Evolutionary conservation across 2,113 vertebrate genomes (phyloP), one percentile per base, ranked within the genome.

Genomic region (Larimichthys polyactis): DNA sequence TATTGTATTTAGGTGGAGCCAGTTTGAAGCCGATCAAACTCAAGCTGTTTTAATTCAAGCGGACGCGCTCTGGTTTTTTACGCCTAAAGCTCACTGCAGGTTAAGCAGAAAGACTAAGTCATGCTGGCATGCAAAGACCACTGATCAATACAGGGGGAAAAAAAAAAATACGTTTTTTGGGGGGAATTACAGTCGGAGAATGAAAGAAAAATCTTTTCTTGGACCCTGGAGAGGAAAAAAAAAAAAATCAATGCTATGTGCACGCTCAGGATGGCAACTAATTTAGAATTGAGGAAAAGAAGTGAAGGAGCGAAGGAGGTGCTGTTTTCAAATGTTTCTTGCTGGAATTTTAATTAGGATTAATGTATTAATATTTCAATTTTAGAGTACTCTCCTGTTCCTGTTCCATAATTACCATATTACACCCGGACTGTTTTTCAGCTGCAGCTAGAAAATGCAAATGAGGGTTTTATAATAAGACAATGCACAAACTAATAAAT

Each of bases 361-460:
- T 82, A 85, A 89, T 90, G 71, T 48, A 87, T 90, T 79, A 69
- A 54, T 82, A 82, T 93, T 90, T 90, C 69, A 79, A 81, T 93
- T 93, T 88, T 83, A 60, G 86, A 88, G 82, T 54, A 46, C 40
- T 82, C 80, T 73, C 36, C 69, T 44, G 71, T 83, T 85, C 68
- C 72, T 62, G 69, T 24, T 78, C n/a, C 43, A 54, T 87, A 81
- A 94, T 94, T 93, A 91, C 73, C 81, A 80, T 69, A 77, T 84
- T 80, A 85, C 84, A 90, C 80, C 73, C 77, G 57, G 70, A 57
- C 72, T 78, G 75, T 79, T 81, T 40, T 87, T 74, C 69, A 82
- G 72, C 87, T 43, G 55, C 71, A 69, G 84, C 85, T 84, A 75
- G 79, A 79, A 88, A 91, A 93, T 93, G 90, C 78, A 92, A 94